Base-by-base conservation (phyloP, 2,888 invertebrate species). In the Mythimna albipuncta region DNA sequence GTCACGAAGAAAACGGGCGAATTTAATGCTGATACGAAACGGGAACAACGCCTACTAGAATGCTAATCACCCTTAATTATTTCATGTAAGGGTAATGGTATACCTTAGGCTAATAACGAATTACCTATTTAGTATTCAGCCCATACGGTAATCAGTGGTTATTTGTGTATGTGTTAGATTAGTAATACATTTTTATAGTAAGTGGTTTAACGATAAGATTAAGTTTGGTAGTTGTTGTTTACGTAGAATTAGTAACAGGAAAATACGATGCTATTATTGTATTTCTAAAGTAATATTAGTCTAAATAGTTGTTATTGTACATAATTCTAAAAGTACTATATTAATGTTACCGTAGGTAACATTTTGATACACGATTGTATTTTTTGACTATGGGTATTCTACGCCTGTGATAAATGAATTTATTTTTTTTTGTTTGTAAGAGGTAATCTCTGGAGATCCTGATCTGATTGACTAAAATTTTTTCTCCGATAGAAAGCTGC, bases 51-150 rank as follows among this genome's bases (percentile, higher is more conserved):
- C 70, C 70, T 83, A 73, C 78, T 64, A 59, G 88, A 81, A 89
- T 87, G 68, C 69, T 84, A 90, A 89, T 83, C 69, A 70, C 68
- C 77, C 71, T 71, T 85, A 86, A 86, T 87, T 85, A 84, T 85
- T 83, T 77, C 62, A 67, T 67, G 70, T 75, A 52, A 70, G 75
- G 75, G 55, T 77, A 81, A 81, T 72, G 64, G 75, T 74, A 71
- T 57, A 83, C 61, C 75, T 74, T 77, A 68, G 81, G 77, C 75
- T 77, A 80, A 80, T 81, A 85, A 72, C 32, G n/a, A 64, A 75
- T 54, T 72, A 47, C 47, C 47, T 47, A 76, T 72, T 81, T 72
- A 64, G 68, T 75, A 79, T 76, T 77, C 74, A 62, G 61, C 26
- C 47, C 55, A 44, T 61, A 69, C 47, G 52, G 54, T 74, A 72